phyloP scores from a whole-genome alignment of 2,888 invertebrate genomes.

The Xylocampa areola region DNA sequence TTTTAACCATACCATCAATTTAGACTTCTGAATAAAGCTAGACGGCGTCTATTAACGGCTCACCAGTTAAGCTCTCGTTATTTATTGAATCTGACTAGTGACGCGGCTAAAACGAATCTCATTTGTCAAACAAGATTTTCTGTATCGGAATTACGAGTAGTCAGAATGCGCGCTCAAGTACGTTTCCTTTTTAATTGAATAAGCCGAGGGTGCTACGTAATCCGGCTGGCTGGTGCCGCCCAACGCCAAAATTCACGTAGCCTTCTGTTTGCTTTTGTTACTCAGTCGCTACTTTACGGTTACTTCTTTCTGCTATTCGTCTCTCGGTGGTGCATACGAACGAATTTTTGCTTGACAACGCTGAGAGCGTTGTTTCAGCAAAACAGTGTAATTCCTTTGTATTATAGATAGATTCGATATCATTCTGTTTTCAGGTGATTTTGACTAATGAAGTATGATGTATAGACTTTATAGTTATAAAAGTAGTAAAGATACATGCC shows the following conservation, averaged over 20 bases:
- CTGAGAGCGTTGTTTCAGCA: conserved; percentile 8
- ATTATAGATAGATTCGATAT: background rate
- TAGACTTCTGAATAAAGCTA: background rate
- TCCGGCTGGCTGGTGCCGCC: conserved; percentile 72
- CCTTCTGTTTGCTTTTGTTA: conserved; percentile 75
- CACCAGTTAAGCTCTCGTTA: conserved; percentile 14
- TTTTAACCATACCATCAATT: background rate
- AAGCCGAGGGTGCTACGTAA: conserved; percentile 80
- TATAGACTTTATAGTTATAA: background rate
- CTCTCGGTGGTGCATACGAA: conserved; percentile 32
- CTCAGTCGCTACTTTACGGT: conserved; percentile 66
- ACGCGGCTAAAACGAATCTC: conserved; percentile 63
- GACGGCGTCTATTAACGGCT: conserved; percentile 4
- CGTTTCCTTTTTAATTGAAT: conserved; percentile 82
- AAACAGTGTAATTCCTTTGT: background rate
- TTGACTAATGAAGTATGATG: background rate
- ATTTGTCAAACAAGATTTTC: conserved; percentile 71
- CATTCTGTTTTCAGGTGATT: background rate
- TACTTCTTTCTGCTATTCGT: conserved; percentile 63
- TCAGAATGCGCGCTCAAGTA: conserved; percentile 70
- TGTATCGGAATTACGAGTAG: conserved; percentile 72
- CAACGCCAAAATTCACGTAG: conserved; percentile 73
- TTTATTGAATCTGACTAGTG: conserved; percentile 33
- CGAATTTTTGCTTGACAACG: conserved; percentile 18
- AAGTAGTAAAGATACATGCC: too few relatives aligned